These are phyloP conservation scores for Gastracanthus pulcherrimus DNA, from an alignment of 2,888 invertebrate genomes.

Conservation along the genomic window DNA sequence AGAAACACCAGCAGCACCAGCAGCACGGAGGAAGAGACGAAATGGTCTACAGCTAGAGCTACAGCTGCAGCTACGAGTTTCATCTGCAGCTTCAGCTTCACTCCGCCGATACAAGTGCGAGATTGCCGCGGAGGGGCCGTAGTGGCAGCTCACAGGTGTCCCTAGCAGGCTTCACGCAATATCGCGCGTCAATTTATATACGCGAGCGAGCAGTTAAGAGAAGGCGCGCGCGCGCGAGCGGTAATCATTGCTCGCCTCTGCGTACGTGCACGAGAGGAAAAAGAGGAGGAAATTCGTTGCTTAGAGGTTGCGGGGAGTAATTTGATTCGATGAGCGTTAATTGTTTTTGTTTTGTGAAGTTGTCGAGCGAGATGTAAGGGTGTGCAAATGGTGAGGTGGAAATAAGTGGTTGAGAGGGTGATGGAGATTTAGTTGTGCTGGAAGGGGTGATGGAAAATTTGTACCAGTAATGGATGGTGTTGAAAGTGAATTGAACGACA, in stretches of 20 bases:
- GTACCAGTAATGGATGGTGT: no score
- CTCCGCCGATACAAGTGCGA: slow-evolving; percentile 8
- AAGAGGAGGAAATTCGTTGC: slow-evolving; percentile 8
- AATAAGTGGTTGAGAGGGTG: no score
- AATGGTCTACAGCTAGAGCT: background rate
- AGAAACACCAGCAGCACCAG: background rate
- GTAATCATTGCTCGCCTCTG: slow-evolving; percentile 8
- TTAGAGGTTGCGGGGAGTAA: background rate
- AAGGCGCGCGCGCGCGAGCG: background rate
- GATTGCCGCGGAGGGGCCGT: slow-evolving; percentile 4
- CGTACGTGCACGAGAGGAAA: background rate
- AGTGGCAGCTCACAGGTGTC: slow-evolving; percentile 47
- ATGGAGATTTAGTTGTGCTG: no score
- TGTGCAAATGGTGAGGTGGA: no score
- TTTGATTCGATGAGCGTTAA: slow-evolving; percentile 11
- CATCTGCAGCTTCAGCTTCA: no score
- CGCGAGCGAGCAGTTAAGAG: slow-evolving; percentile 2
- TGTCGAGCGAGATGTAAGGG: no score
- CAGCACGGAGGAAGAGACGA: background rate
- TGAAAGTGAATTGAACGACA: no score
- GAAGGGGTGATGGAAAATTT: no score
- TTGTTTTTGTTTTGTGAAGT: background rate
- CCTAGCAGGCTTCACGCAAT: slow-evolving; percentile 38
- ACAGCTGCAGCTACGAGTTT: no score
- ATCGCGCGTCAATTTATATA: slow-evolving; percentile 9